Evolutionary conservation across 2,797 vertebrate genomes (phyloP).

Genomic region (Centroberyx gerrardi): DNA sequence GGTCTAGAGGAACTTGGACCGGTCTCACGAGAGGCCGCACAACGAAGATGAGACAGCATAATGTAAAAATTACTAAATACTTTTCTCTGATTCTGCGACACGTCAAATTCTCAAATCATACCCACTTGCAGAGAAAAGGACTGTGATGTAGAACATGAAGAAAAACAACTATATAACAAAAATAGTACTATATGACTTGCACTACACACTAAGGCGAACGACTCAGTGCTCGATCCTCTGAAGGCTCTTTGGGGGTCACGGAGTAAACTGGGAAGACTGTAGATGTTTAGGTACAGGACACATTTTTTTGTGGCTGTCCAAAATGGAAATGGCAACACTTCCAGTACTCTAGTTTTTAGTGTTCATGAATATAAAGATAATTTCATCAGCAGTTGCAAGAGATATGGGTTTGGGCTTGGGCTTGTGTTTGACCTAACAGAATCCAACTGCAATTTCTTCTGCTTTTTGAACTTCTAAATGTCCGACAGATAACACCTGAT

Average conservation of each 20-base stretch:
- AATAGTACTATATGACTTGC: neutral
- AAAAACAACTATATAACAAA: neutral
- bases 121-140: neutral
- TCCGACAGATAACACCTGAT: constrained; percentile 1
- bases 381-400: neutral
- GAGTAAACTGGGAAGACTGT: neutral
- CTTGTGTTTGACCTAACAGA: neutral
- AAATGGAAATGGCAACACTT: neutral
- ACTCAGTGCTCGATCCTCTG: neutral
- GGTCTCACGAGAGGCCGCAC: neutral
- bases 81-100: neutral
- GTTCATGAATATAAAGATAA: neutral
- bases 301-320: neutral
- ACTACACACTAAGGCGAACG: too few relatives aligned
- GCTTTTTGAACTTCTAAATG: constrained; percentile 40
- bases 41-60: neutral
- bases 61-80: neutral
- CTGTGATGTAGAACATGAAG: neutral
- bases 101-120: neutral
- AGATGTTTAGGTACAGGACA: constrained; percentile 2
- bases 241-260: neutral
- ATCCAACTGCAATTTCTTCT: constrained; percentile 13
- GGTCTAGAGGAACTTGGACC: neutral
- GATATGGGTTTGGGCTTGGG: neutral
- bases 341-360: neutral